Evolutionary conservation across 1,140 invertebrate species (phyloP).

Genomic region (Meteorus sp.): DNA sequence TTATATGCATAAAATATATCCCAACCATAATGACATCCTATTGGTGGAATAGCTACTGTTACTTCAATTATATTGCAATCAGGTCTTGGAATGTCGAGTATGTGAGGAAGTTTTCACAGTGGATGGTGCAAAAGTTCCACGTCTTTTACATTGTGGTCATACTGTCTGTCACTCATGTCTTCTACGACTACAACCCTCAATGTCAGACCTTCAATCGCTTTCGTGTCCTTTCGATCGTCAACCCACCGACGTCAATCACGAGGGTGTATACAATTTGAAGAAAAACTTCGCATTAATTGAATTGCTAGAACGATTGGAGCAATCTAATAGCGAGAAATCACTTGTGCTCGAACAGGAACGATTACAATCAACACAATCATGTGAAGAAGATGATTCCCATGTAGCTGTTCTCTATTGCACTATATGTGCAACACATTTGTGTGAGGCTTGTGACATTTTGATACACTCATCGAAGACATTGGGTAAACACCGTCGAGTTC

Average conservation of each 20-base stretch:
- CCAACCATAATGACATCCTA: too few relatives aligned
- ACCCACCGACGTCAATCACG: slow-evolving; percentile 61
- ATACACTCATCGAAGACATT: slow-evolving; percentile 65
- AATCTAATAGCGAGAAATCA: slow-evolving; percentile 48
- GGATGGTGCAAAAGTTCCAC: slow-evolving; percentile 65
- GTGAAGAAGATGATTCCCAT: slow-evolving; percentile 66
- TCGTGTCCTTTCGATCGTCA: slow-evolving; percentile 67
- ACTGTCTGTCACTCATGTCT: slow-evolving; percentile 67
- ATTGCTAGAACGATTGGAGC: slow-evolving; percentile 62
- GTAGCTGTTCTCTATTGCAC: slow-evolving; percentile 65
- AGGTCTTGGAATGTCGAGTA: slow-evolving; percentile 66
- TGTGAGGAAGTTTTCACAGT: slow-evolving; percentile 67
- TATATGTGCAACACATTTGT: slow-evolving; percentile 64
- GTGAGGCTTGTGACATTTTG: slow-evolving; percentile 61
- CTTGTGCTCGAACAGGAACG: slow-evolving; percentile 57
- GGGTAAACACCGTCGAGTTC: slow-evolving; percentile 63
- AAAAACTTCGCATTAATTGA: slow-evolving; percentile 70
- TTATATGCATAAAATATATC: too few relatives aligned
- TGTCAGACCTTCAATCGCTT: slow-evolving; percentile 51
- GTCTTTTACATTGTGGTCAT: slow-evolving; percentile 66
- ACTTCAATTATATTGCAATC: background rate
- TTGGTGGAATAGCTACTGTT: too few relatives aligned
- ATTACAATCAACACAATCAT: slow-evolving; percentile 58
- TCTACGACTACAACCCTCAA: slow-evolving; percentile 54
- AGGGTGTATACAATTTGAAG: slow-evolving; percentile 66